phyloP scores from a whole-genome alignment of 1,140 invertebrate species.

The Oryzaephilus surinamensis region DNA sequence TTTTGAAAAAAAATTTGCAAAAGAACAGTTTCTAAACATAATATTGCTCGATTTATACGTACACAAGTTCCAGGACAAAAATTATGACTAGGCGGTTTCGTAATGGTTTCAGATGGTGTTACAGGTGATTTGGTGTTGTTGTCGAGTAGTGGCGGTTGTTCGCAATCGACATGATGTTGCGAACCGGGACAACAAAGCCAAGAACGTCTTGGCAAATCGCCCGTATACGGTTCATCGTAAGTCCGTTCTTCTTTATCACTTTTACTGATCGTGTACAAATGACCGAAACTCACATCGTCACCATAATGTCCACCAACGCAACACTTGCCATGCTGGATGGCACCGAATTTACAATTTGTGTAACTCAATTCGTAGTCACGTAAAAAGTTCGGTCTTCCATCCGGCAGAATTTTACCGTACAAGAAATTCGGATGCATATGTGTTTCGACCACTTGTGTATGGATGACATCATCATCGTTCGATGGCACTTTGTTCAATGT shows the following conservation, averaged over 20 bases:
- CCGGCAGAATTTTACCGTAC: slow-evolving; percentile 26
- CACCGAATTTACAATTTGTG: slow-evolving; percentile 24
- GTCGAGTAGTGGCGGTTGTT: slow-evolving; percentile 24
- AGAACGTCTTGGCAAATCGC: slow-evolving; percentile 30
- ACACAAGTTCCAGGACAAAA: slow-evolving; percentile 30
- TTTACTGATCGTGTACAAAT: slow-evolving; percentile 33
- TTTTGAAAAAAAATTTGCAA: too few relatives aligned
- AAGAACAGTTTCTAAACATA: too few relatives aligned
- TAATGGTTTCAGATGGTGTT: slow-evolving; percentile 24
- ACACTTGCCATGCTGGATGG: slow-evolving; percentile 25
- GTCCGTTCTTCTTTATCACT: slow-evolving; percentile 29
- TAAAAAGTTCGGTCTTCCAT: slow-evolving; percentile 27
- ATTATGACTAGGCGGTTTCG: slow-evolving; percentile 24
- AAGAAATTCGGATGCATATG: slow-evolving; percentile 30
- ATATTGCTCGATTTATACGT: too few relatives aligned
- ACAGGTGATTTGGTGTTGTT: slow-evolving; percentile 16
- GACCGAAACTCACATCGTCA: slow-evolving; percentile 27
- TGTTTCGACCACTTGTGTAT: slow-evolving; percentile 5
- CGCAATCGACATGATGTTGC: slow-evolving; percentile 24
- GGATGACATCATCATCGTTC: slow-evolving; percentile 1
- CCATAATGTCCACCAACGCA: slow-evolving; percentile 27
- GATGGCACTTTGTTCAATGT: slow-evolving; percentile 4
- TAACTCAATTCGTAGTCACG: slow-evolving; percentile 29
- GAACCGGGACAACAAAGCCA: slow-evolving; percentile 36
- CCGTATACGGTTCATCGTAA: slow-evolving; percentile 35